Evolutionary conservation across 2,113 vertebrate genomes (phyloP).

Genomic region (Microtus pennsylvanicus): DNA sequence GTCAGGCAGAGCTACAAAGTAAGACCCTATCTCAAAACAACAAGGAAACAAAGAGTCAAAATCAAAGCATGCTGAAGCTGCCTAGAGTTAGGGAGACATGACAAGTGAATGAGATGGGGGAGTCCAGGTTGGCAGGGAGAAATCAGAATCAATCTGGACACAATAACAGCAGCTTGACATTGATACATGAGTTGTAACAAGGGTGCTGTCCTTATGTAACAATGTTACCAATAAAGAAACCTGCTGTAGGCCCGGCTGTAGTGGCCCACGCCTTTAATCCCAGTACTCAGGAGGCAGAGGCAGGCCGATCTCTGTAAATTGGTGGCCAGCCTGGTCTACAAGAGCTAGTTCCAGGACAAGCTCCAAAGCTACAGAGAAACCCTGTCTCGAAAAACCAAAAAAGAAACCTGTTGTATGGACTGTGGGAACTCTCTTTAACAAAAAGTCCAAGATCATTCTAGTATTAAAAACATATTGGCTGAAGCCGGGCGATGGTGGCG

Average conservation of each 20-base stretch:
- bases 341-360: no score
- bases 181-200: background rate
- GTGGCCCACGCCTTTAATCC: no score
- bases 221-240: background rate
- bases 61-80: background rate
- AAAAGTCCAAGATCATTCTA: constrained; percentile 27
- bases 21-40: background rate
- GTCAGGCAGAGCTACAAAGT: background rate
- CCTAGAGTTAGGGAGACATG: background rate
- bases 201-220: background rate
- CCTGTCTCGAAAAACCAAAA: background rate
- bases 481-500: no score
- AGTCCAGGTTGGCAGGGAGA: background rate
- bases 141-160: background rate
- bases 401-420: background rate
- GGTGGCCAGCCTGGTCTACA: no score
- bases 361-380: no score
- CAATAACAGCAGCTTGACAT: background rate
- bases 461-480: background rate
- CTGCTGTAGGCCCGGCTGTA: no score
- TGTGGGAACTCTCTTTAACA: background rate
- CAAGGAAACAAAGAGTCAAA: background rate
- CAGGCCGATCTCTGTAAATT: no score
- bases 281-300: no score
- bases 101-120: background rate